These are phyloP conservation scores for Syritta pipiens DNA, from an alignment of 2,888 invertebrate species.

Conservation along the genomic window DNA sequence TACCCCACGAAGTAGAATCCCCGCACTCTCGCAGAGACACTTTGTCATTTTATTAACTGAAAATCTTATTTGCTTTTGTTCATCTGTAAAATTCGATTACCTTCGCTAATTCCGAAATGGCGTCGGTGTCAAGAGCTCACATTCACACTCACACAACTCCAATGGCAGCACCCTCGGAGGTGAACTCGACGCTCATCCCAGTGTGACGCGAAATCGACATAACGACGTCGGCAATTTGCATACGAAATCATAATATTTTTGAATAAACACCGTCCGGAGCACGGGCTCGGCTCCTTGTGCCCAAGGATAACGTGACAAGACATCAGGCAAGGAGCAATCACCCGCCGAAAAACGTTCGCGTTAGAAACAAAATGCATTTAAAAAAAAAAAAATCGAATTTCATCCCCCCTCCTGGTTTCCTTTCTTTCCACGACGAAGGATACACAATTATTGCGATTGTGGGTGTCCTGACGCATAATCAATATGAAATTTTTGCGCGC, in stretches of 20 bases:
- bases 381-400: slow-evolving; percentile 52
- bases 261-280: slow-evolving; percentile 38
- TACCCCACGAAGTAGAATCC: neutral
- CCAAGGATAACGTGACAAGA: slow-evolving; percentile 63
- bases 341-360: slow-evolving; percentile 16
- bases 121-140: slow-evolving; percentile 24
- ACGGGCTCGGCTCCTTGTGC: slow-evolving; percentile 9
- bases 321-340: slow-evolving; percentile 35
- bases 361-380: slow-evolving; percentile 46
- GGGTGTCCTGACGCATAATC: slow-evolving; percentile 56
- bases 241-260: slow-evolving; percentile 66
- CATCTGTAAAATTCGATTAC: slow-evolving; percentile 69
- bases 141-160: neutral
- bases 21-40: neutral
- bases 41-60: slow-evolving; percentile 77
- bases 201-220: slow-evolving; percentile 64
- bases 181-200: slow-evolving; percentile 2
- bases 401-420: neutral
- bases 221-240: slow-evolving; percentile 66
- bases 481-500: slow-evolving; percentile 48
- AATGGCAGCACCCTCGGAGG: neutral
- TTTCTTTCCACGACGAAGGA: slow-evolving; percentile 7
- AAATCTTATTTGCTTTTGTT: slow-evolving; percentile 79
- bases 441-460: slow-evolving; percentile 53
- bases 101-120: slow-evolving; percentile 62